Evolutionary conservation across 92 coral and sea anemone genomes (phyloP), one percentile per base, ranked within the genome.

Genomic region (Anthopleura xanthogrammica): DNA sequence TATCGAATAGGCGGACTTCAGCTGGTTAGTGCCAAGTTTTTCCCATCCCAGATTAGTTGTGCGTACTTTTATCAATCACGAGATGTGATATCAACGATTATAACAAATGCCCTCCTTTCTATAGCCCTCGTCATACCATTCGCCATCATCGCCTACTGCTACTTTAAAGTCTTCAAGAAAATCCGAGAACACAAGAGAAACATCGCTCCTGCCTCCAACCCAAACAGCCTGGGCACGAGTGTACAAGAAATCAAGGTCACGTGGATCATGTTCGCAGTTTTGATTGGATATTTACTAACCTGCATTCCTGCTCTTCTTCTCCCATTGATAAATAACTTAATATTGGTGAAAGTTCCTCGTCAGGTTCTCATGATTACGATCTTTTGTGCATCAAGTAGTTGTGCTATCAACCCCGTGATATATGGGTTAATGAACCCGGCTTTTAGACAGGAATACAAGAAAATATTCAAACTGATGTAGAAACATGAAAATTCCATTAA

Each of bases 111-210:
- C 7, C 0, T 8, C 12, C 29, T 62, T n/a, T 20, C 11, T 20
- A 0, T 62, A 4, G 23, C 11, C 70, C 70, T 62, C 11, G 29
- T 23, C 8, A 20, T 62, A 14, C 70, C 70, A 20, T 62, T 7
- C 36, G 70, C 29, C 29, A 62, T 20, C 29, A 62, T 62, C 70
- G 2, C 19, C 2, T 62, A 20, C 29, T 62, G 70, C 70, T 62
- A 81, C 77, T 41, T 12, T 8, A 72, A 71, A 22, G 85, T 81
- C 20, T 81, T 43, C 78, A 66, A 23, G 73, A 81, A 81, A 76
- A 81, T 81, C 11, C 78, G 68, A 11, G 29, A 71, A 60, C 85
- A 81, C 77, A 81, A 81, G 13, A 36, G 39, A 19, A 75, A 66
- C 24, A 72, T 71, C 55, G 85, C 75, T 7, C 85, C 65, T 16